Evolutionary conservation across 2,888 invertebrate genomes (phyloP), one percentile per base, ranked within the genome.

Genomic region (Timandra comae): DNA sequence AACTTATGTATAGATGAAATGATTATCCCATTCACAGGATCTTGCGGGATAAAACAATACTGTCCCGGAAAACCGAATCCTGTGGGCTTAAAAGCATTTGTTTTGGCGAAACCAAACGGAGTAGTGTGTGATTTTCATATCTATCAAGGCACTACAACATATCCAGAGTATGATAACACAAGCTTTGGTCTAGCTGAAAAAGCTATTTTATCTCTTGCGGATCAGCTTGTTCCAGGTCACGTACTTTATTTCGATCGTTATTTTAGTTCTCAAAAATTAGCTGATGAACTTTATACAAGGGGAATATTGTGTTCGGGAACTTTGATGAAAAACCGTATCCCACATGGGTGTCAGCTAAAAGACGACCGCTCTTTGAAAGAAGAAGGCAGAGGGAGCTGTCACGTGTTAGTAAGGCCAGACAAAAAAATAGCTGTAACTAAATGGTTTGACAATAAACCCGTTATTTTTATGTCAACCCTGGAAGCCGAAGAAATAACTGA

Each of bases 371-470:
- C 16, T 12, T 19, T 38, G 22, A 31, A 27, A 23, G 12, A 29
- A 26, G 12, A 29, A 27, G 27, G 30, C 21, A 35, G 35, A 32
- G 27, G 27, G n/a, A 27, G 13, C 7, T n/a, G n/a, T 12, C 8
- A 27, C 3, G 13, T 13, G 2, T 19, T 34, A 9, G 27, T 27
- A 7, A 25, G 21, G 9, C 16, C 24, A n/a, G 13, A 28, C 26
- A 12, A 16, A 4, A 24, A 4, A n/a, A 26, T 34, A 9, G 42
- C 42, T 2, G 2, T 41, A 3, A 44, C 43, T 5, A 41, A 33
- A 28, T 46, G 43, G 43, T 27, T 36, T n/a, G 43, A 49, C 23
- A 46, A 43, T 13, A 44, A 45, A 12, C 23, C 35, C 2, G 41
- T 46, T 9, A 10, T 31, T 6, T 7, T 46, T n/a, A 5, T 43